These are phyloP conservation scores for Galbula dea DNA, from an alignment of 2,113 vertebrate genomes.

Conservation along the genomic window DNA sequence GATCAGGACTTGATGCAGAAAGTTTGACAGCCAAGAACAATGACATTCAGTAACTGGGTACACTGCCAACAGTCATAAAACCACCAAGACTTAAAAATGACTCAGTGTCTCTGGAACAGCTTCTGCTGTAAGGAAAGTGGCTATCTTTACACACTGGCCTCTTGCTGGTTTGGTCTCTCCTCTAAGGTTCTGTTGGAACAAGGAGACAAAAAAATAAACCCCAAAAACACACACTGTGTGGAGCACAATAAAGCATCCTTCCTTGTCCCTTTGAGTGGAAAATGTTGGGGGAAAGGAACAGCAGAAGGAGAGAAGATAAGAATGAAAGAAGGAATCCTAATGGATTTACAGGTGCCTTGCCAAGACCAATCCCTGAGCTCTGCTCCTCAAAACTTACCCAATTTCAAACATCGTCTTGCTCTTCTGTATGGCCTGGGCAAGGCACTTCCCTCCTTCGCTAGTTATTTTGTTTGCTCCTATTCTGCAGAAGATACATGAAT, in stretches of 20 bases:
- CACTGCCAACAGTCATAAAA: neutral
- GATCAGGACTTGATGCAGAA: neutral
- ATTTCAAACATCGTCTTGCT: constrained; percentile 87
- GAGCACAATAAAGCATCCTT: neutral
- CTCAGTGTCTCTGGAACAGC: neutral
- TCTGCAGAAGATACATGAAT: constrained; percentile 65
- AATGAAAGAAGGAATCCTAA: neutral
- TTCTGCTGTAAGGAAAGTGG: neutral
- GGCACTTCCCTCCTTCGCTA: constrained; percentile 78
- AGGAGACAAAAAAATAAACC: neutral
- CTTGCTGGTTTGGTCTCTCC: neutral
- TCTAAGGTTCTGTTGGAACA: neutral
- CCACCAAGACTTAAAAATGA: neutral
- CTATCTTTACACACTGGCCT: neutral
- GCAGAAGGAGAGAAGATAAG: neutral
- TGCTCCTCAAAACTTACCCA: constrained; percentile 78
- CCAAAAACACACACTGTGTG: neutral
- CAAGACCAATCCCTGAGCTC: neutral
- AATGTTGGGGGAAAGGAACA: neutral
- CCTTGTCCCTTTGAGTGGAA: neutral
- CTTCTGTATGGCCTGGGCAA: constrained; percentile 84
- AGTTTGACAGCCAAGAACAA: neutral
- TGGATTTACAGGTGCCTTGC: neutral
- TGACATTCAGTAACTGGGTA: neutral
- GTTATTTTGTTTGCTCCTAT: constrained; percentile 91